Evolutionary conservation across 2,113 vertebrate genomes (phyloP).

Genomic region (Myxocyprinus asiaticus): DNA sequence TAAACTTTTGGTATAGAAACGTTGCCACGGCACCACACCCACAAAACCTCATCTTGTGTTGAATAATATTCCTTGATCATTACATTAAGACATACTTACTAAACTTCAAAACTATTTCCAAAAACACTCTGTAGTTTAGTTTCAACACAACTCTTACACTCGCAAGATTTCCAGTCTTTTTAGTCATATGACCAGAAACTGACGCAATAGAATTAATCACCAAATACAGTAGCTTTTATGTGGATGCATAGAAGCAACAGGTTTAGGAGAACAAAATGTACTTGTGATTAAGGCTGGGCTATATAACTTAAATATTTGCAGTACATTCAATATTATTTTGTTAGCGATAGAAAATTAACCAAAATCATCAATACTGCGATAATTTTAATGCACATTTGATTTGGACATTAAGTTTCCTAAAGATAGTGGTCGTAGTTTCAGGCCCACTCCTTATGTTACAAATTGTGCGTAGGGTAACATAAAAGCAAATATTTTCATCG

Average conservation of each 20-base stretch:
- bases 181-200: conserved; percentile 17
- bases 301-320: too few relatives aligned
- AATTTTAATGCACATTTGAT: too few relatives aligned
- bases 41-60: not conserved
- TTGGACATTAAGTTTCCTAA: too few relatives aligned
- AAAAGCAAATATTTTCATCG: too few relatives aligned
- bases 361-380: too few relatives aligned
- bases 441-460: too few relatives aligned
- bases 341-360: too few relatives aligned
- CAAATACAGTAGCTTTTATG: not conserved
- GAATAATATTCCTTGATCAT: not conserved
- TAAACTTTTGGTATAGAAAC: not conserved
- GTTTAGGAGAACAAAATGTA: not conserved
- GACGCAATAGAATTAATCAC: not conserved
- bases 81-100: conserved; percentile 7
- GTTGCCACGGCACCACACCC: not conserved
- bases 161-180: too few relatives aligned
- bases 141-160: not conserved
- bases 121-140: not conserved
- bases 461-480: too few relatives aligned
- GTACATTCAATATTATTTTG: too few relatives aligned
- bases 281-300: not conserved
- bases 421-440: too few relatives aligned
- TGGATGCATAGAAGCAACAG: not conserved
- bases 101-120: not conserved